phyloP scores from a whole-genome alignment of 2,113 vertebrate genomes.

The Notarius quadriscutis region DNA sequence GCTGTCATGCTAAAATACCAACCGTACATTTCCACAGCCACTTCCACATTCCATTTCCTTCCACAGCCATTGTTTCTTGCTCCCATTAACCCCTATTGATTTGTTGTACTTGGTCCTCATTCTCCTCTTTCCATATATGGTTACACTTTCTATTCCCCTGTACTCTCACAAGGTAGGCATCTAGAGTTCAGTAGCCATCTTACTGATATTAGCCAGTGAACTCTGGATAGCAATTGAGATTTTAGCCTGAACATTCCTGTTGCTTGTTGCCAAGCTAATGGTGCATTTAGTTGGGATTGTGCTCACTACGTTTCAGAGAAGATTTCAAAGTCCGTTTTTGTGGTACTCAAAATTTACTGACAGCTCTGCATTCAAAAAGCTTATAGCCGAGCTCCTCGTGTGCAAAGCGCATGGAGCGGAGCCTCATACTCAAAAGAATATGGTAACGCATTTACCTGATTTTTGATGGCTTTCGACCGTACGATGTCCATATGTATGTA shows the following conservation, averaged over 20 bases:
- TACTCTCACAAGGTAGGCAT: background rate
- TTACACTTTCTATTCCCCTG: background rate
- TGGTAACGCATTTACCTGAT: no score
- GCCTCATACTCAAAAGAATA: no score
- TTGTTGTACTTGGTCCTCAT: background rate
- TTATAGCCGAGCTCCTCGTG: no score
- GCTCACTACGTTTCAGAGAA: background rate
- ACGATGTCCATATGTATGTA: no score
- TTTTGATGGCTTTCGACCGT: no score
- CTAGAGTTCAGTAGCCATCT: no score
- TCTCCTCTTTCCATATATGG: background rate
- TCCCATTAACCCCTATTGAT: background rate
- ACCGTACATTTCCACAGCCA: no score
- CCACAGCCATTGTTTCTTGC: constrained; percentile 11
- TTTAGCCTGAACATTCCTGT: background rate
- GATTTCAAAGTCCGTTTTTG: background rate
- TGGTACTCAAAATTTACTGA: background rate
- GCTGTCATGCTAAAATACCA: background rate
- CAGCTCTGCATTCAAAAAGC: background rate
- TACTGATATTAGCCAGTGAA: background rate
- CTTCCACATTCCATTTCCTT: background rate
- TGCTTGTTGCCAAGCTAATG: background rate
- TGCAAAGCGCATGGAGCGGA: no score
- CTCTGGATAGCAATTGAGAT: background rate
- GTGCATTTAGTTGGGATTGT: background rate